A percentile compares a stretch with the other conserved stretches of the same genome.
phyloP scores from a whole-genome alignment of 2,888 invertebrate genomes.

The Deilephila elpenor region DNA sequence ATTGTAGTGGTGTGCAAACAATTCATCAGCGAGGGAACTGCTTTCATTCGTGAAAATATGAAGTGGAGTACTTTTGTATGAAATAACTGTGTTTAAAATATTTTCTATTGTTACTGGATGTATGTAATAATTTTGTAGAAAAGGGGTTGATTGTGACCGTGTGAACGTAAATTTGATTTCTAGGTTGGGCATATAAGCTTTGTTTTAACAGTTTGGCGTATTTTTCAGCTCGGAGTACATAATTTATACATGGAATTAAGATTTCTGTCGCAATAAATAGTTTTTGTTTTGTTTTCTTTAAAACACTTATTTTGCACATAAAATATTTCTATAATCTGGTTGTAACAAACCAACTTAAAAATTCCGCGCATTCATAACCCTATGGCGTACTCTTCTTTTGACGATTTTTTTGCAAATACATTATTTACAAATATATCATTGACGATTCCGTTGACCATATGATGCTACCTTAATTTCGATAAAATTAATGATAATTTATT shows the following conservation, averaged over 20 bases:
- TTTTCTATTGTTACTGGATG: not conserved
- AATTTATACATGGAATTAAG: not conserved
- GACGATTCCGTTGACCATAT: not conserved
- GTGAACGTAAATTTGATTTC: not conserved
- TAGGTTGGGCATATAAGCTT: not conserved
- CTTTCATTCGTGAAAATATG: not conserved
- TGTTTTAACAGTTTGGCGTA: not conserved
- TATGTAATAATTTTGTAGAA: too few relatives aligned
- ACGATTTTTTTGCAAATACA: too few relatives aligned
- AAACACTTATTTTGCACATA: too few relatives aligned
- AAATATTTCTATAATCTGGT: too few relatives aligned
- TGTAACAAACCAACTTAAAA: too few relatives aligned
- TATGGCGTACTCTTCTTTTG: too few relatives aligned
- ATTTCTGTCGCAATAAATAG: not conserved
- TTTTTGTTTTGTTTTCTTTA: not conserved
- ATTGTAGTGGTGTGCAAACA: slow-evolving; percentile 22
- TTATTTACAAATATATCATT: not conserved
- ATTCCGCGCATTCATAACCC: too few relatives aligned
- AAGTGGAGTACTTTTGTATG: not conserved
- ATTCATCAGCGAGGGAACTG: not conserved
- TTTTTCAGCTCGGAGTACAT: too few relatives aligned
- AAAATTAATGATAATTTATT: too few relatives aligned
- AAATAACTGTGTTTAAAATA: not conserved
- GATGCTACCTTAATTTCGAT: too few relatives aligned
- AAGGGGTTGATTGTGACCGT: too few relatives aligned